Evolutionary conservation across 2,888 invertebrate species (phyloP).

Genomic region (Epicampocera succincta): DNA sequence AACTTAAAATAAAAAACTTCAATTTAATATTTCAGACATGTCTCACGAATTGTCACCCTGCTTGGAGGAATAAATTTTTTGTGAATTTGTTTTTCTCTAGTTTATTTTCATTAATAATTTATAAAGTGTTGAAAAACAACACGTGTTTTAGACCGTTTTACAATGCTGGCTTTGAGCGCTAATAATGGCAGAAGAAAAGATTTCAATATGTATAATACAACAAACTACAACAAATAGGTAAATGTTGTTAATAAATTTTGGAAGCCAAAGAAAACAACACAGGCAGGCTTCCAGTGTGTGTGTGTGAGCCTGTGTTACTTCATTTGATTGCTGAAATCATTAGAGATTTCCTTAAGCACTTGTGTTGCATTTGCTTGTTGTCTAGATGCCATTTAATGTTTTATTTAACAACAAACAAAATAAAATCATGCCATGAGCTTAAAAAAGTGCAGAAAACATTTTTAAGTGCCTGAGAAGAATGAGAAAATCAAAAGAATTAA

Average conservation of each 20-base stretch:
- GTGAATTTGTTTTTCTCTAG: background rate
- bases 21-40: constrained; percentile 2
- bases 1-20: background rate
- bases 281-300: background rate
- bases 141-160: constrained; percentile 46
- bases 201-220: constrained; percentile 23
- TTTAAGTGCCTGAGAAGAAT: constrained; percentile 10
- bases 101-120: constrained; percentile 37
- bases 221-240: background rate
- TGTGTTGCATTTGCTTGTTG: constrained; percentile 35
- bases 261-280: constrained; percentile 9
- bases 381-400: constrained; percentile 27
- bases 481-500: constrained; percentile 2
- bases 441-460: background rate
- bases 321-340: constrained; percentile 45
- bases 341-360: constrained; percentile 39
- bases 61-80: background rate
- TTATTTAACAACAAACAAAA: background rate
- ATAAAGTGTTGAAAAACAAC: constrained; percentile 35
- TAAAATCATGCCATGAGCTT: constrained; percentile 8
- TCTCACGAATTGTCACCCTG: background rate
- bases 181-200: constrained; percentile 14
- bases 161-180: constrained; percentile 4
- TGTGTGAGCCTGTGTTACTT: constrained; percentile 3
- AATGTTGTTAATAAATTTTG: constrained; percentile 26